phyloP scores from a whole-genome alignment of 2,888 invertebrate genomes.

The Caradrina kadenii region DNA sequence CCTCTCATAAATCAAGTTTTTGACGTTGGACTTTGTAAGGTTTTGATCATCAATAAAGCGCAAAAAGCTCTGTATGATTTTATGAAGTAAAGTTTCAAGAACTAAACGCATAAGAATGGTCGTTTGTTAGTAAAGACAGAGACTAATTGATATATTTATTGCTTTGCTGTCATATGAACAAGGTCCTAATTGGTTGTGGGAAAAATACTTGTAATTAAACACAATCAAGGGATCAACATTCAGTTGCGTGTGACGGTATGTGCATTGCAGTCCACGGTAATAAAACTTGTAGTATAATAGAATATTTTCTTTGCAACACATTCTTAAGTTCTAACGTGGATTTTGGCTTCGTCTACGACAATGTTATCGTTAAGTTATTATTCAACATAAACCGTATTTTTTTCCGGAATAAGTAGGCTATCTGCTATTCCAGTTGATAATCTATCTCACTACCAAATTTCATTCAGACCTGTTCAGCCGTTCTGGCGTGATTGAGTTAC shows the following conservation, averaged over 20 bases:
- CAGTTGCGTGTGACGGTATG: conserved; percentile 56
- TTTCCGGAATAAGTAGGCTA: no score
- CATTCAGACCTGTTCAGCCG: no score
- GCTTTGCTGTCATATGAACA: conserved; percentile 61
- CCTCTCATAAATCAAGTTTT: conserved; percentile 18
- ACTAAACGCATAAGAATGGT: conserved; percentile 36
- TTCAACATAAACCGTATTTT: no score
- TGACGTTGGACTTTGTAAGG: no score
- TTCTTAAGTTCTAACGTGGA: neutral
- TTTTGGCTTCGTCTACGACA: no score
- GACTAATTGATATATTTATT: conserved; percentile 65
- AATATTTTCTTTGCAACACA: neutral
- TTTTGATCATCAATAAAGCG: conserved; percentile 13
- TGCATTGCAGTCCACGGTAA: conserved; percentile 30
- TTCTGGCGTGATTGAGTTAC: no score
- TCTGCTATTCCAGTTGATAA: no score
- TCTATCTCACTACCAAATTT: no score
- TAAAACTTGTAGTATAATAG: neutral
- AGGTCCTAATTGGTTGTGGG: conserved; percentile 71
- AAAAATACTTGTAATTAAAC: conserved; percentile 72
- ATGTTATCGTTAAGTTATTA: no score
- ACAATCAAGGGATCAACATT: conserved; percentile 70
- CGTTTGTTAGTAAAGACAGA: conserved; percentile 49
- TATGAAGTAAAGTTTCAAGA: conserved; percentile 16
- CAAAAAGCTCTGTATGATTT: conserved; percentile 10